Conservation (phyloP, 2,113 vertebrate species). For the Grus americana region DNA sequence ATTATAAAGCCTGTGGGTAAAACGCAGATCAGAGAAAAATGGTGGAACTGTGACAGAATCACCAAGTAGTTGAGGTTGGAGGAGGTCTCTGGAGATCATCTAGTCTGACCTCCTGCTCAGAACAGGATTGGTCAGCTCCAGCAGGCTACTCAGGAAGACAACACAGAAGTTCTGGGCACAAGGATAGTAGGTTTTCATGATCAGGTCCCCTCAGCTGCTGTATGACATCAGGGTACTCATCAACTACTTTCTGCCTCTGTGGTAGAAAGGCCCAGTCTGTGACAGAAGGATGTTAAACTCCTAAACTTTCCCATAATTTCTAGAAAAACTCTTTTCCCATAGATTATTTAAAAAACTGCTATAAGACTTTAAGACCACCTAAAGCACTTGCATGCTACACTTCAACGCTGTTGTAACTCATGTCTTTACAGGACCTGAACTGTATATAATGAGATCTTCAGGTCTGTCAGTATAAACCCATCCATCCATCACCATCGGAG, state of each 20-base stretch:
- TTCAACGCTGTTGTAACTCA: background rate
- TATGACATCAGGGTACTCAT: background rate
- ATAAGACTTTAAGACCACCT: background rate
- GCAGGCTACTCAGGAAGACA: background rate
- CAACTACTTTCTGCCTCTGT: background rate
- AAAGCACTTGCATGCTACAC: background rate
- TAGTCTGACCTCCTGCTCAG: background rate
- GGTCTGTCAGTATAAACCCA: background rate
- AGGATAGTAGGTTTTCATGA: background rate
- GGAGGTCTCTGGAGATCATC: background rate
- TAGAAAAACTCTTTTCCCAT: background rate
- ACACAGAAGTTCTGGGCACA: background rate
- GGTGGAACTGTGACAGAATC: background rate
- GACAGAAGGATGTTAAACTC: background rate
- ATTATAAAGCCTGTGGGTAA: background rate
- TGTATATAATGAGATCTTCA: too few species aligned
- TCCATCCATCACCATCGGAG: background rate
- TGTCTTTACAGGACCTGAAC: background rate
- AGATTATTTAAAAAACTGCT: background rate
- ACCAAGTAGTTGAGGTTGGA: background rate
- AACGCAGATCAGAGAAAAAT: background rate
- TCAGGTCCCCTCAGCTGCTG: background rate
- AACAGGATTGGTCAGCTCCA: background rate
- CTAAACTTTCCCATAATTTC: background rate
- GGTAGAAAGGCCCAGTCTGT: background rate